phyloP scores from a whole-genome alignment of 2,113 vertebrate species.

The Alectura lathami region DNA sequence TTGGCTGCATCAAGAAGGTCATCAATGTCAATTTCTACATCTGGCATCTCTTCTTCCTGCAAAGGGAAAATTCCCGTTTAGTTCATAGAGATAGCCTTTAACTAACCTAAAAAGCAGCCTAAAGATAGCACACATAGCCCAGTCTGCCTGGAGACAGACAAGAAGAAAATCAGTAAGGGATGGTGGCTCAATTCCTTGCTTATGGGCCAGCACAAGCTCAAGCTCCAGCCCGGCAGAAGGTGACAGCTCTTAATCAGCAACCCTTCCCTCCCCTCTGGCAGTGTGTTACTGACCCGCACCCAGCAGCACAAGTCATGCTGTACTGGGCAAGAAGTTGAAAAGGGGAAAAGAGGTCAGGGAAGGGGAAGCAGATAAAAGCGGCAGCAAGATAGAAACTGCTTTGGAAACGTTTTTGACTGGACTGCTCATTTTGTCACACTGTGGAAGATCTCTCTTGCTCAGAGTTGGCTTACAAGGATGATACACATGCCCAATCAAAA shows the following conservation, averaged over 20 bases:
- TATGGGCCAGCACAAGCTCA: neutral
- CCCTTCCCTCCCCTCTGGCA: neutral
- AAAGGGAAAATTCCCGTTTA: neutral
- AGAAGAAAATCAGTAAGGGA: neutral
- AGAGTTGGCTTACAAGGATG: neutral
- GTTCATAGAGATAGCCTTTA: neutral
- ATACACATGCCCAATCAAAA: neutral
- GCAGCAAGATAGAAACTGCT: neutral
- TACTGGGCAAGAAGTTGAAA: neutral
- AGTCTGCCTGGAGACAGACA: neutral
- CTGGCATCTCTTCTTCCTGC: slow-evolving; percentile 98
- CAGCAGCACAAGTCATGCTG: neutral
- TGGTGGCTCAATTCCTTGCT: neutral
- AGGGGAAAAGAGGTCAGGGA: neutral
- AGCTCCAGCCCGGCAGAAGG: neutral
- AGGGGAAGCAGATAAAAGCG: neutral
- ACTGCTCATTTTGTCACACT: neutral
- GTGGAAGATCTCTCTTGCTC: neutral
- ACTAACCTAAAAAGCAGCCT: neutral
- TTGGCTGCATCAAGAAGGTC: slow-evolving; percentile 92
- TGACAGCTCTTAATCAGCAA: neutral
- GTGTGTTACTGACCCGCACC: neutral
- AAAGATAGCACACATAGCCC: neutral
- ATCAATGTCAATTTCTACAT: slow-evolving; percentile 98
- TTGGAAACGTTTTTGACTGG: neutral